Percentiles rank a stretch among this genome's conserved stretches.
These are phyloP conservation scores for Monarcha castaneiventris DNA, from an alignment of 2,113 vertebrate genomes.

Conservation along the genomic window DNA sequence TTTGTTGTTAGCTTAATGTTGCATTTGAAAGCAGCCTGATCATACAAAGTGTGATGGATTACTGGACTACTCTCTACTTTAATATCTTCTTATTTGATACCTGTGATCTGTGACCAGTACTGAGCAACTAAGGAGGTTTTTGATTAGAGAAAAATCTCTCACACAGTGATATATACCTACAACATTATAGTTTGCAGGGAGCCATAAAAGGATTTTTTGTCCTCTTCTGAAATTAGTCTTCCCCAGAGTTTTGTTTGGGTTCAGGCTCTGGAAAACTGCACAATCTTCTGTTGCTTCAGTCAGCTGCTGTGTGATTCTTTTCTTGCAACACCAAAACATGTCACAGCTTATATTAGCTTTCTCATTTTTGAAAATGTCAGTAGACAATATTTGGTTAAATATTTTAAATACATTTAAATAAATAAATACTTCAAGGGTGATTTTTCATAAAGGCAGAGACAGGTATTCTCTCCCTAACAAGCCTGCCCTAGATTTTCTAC, in stretches of 20 bases:
- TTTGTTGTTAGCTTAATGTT: background rate
- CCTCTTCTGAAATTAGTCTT: background rate
- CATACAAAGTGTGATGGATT: background rate
- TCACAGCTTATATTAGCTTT: background rate
- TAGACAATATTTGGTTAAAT: constrained; percentile 22
- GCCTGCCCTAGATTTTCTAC: constrained; percentile 22
- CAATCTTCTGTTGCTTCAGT: background rate
- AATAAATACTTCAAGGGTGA: constrained; percentile 41
- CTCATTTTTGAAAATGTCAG: background rate
- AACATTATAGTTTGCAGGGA: background rate
- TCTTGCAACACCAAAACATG: background rate
- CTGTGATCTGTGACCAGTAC: constrained; percentile 1
- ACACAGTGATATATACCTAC: background rate
- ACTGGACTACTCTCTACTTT: background rate
- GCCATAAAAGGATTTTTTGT: background rate
- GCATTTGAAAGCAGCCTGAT: background rate
- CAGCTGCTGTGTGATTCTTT: background rate
- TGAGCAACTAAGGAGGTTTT: background rate
- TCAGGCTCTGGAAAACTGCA: background rate
- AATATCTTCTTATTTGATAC: constrained; percentile 11
- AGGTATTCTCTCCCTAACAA: background rate
- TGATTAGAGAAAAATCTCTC: background rate
- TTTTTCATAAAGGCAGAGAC: constrained; percentile 16
- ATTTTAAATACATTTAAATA: constrained; percentile 59
- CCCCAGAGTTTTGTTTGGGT: background rate